Conservation (phyloP, 2,888 invertebrate species). For the Epicampocera succincta region DNA sequence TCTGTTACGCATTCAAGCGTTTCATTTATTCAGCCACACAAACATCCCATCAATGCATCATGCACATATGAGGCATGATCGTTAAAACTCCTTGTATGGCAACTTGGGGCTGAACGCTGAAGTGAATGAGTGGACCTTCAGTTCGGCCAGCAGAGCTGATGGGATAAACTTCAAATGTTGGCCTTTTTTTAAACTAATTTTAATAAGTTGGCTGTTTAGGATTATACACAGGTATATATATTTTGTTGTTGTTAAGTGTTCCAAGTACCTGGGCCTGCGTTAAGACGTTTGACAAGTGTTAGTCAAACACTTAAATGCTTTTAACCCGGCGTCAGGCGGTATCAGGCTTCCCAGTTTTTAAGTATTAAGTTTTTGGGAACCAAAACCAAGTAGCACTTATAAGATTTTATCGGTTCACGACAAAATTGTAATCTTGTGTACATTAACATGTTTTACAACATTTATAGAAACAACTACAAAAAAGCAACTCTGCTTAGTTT, state of each 20-base stretch:
- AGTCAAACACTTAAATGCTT: conserved; percentile 23
- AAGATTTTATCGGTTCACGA: too few species aligned
- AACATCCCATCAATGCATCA: conserved; percentile 21
- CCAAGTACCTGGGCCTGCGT: conserved; percentile 18
- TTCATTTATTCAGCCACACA: conserved; percentile 24
- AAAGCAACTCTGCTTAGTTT: too few species aligned
- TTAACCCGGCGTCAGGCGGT: too few species aligned
- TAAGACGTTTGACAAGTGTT: conserved; percentile 56
- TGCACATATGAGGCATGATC: conserved; percentile 16
- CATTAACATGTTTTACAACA: too few species aligned
- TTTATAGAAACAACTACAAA: too few species aligned
- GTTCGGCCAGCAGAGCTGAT: neutral
- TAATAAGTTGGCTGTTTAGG: conserved; percentile 46
- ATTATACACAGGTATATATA: neutral
- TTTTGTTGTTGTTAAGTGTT: neutral
- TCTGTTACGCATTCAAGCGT: conserved; percentile 65
- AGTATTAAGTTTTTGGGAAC: too few species aligned
- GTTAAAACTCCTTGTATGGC: conserved; percentile 25
- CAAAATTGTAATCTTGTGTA: too few species aligned
- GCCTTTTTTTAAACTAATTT: conserved; percentile 48
- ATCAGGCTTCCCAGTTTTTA: too few species aligned
- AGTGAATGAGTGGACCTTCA: too few species aligned
- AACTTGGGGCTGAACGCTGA: neutral
- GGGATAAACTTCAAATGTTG: conserved; percentile 44
- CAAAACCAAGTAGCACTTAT: too few species aligned